phyloP scores from a whole-genome alignment of 2,113 vertebrate genomes.

The Lethenteron reissneri region DNA sequence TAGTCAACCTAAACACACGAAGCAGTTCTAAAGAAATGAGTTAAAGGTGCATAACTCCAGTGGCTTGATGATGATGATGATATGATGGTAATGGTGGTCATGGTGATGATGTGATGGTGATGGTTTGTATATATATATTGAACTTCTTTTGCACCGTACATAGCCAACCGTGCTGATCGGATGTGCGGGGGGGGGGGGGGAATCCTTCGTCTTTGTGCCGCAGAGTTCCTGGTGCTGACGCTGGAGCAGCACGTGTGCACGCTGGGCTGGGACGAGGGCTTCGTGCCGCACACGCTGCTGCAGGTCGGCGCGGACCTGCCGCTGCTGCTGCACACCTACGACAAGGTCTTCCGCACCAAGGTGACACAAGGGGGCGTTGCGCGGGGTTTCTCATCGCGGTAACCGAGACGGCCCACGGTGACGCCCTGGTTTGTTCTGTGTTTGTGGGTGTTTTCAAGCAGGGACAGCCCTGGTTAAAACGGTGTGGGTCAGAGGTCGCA shows the following conservation, averaged over 20 bases:
- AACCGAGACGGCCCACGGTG: background rate
- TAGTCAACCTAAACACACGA: too few relatives aligned
- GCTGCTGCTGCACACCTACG: constrained; percentile 68
- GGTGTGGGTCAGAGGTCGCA: background rate
- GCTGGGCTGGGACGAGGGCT: constrained; percentile 69
- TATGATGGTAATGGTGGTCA: too few relatives aligned
- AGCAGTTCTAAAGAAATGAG: too few relatives aligned
- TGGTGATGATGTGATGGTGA: background rate
- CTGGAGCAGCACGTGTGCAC: constrained; percentile 75
- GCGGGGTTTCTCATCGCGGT: background rate
- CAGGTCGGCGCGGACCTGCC: constrained; percentile 67
- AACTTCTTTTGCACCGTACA: too few relatives aligned
- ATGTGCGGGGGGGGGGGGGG: background rate
- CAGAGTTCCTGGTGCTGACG: constrained; percentile 75
- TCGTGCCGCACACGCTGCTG: constrained; percentile 68
- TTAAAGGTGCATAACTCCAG: background rate
- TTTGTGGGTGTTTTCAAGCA: background rate
- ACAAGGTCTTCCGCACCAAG: constrained; percentile 75
- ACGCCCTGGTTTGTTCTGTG: background rate
- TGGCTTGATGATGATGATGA: background rate
- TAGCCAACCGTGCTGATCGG: background rate
- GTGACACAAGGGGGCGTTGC: constrained; percentile 23
- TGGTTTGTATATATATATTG: background rate
- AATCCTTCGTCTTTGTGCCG: constrained; percentile 4
- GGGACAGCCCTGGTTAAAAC: background rate